These are phyloP conservation scores for Lepidotrigona ventralis DNA, from an alignment of 1,140 invertebrate species.

Conservation along the genomic window DNA sequence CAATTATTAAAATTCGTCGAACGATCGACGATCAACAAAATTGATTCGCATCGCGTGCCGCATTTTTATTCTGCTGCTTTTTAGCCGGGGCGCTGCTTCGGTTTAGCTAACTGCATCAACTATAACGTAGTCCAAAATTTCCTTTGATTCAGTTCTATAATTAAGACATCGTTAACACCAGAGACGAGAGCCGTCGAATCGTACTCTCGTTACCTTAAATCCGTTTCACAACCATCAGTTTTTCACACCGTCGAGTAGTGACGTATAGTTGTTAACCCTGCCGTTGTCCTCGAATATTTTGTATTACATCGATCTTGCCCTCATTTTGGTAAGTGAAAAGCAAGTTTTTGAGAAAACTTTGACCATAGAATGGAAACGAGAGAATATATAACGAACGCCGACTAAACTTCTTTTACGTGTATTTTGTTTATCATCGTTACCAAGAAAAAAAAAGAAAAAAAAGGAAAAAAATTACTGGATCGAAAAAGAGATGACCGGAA, in stretches of 20 bases:
- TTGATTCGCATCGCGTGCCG: not conserved
- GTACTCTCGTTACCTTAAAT: slow-evolving; percentile 20
- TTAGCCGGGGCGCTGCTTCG: slow-evolving; percentile 46
- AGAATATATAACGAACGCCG: too few relatives aligned
- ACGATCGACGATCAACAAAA: slow-evolving; percentile 17
- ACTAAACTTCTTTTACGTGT: too few relatives aligned
- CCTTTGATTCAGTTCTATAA: slow-evolving; percentile 60
- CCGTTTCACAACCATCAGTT: not conserved
- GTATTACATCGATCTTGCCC: not conserved
- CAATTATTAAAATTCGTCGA: slow-evolving; percentile 25
- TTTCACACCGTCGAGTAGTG: too few relatives aligned
- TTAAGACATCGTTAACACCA: slow-evolving; percentile 45
- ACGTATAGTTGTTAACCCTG: too few relatives aligned
- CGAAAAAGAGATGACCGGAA: too few relatives aligned
- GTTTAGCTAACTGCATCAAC: slow-evolving; percentile 47
- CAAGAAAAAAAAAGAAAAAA: too few relatives aligned
- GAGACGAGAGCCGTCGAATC: not conserved
- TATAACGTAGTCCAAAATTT: slow-evolving; percentile 56
- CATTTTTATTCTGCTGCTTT: slow-evolving; percentile 14
- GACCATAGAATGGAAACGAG: too few relatives aligned
- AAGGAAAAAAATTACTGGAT: too few relatives aligned
- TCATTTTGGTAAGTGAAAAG: too few relatives aligned
- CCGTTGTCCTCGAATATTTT: too few relatives aligned
- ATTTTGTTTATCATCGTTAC: too few relatives aligned
- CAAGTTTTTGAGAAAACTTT: too few relatives aligned